Percentiles rank a stretch among this genome's conserved stretches.
Conservation (phyloP, 2,797 vertebrate species). For the Sphaeramia orbicularis region DNA sequence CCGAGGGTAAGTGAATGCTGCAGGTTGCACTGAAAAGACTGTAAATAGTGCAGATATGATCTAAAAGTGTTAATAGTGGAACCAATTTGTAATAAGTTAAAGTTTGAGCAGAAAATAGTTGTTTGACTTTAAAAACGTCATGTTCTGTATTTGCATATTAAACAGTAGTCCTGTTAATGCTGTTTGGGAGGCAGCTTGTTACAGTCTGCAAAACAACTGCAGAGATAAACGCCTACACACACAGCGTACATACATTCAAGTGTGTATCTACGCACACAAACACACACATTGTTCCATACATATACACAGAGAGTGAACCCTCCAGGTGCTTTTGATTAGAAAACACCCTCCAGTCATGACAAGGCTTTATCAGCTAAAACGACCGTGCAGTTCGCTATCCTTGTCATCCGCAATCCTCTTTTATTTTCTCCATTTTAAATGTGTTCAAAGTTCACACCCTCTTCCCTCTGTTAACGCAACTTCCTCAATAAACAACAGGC, state of each 20-base stretch:
- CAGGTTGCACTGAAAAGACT: too few relatives aligned
- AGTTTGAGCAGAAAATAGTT: too few relatives aligned
- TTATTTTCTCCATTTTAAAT: constrained; percentile 70
- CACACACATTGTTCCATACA: constrained; percentile 22
- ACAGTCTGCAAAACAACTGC: constrained; percentile 48
- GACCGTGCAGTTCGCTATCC: constrained; percentile 66
- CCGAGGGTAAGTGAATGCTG: too few relatives aligned
- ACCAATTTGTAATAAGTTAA: too few relatives aligned
- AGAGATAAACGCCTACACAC: constrained; percentile 33
- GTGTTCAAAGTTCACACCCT: constrained; percentile 74
- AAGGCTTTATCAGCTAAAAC: constrained; percentile 78
- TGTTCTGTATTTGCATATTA: constrained; percentile 15
- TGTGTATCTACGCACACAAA: constrained; percentile 3
- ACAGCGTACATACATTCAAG: constrained; percentile 10
- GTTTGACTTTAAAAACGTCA: too few relatives aligned
- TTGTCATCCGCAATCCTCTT: constrained; percentile 74
- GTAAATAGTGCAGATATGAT: too few relatives aligned
- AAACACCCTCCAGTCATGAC: constrained; percentile 85
- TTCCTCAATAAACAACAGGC: constrained; percentile 77
- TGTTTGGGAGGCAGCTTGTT: constrained; percentile 58
- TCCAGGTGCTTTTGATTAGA: constrained; percentile 88
- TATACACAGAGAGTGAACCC: constrained; percentile 78
- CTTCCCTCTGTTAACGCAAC: constrained; percentile 62
- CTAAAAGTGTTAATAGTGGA: too few relatives aligned
- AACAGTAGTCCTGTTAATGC: constrained; percentile 44